Evolutionary conservation across 2,797 vertebrate genomes (phyloP), one percentile per base, ranked within the genome.

Genomic region (Sylvilagus floridanus): DNA sequence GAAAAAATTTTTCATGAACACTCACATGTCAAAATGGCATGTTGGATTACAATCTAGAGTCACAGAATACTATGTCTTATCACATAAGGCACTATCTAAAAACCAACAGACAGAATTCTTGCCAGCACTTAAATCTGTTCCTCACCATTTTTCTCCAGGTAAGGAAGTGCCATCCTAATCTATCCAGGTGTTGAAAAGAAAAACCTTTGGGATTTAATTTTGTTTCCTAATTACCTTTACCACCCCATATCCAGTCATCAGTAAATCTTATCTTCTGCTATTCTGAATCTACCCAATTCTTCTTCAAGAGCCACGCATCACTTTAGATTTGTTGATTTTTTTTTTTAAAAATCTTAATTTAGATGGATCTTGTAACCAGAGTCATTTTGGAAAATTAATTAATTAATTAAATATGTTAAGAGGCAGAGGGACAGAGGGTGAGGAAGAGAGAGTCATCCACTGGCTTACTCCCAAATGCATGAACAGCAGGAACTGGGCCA

Each of bases 201-300:
- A 84, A 93, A 47, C 42, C 66, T 16, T 2, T 35, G 12, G 68
- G 8, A 79, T 17, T 90, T 30, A 37, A 42, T 19, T n/a, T 84
- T 24, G 9, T 78, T 65, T 90, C 35, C 8, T 47, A 93, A 22
- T 35, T 52, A 68, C 8, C 10, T 92, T 79, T 32, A 65, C 30
- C 2, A 57, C 30, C 9, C 28, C 63, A 2, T 77, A 57, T 71
- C 4, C 3, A 65, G 65, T n/a, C n/a, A 81, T 60, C 19, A 54
- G 66, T 84, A 68, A 86, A 79, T 76, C 37, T 94, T 79, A 35
- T 35, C 24, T 90, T 78, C 75, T 93, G 50, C 12, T 73, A 7
- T 94, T 32, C 35, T 65, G 63, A 82, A 42, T 54, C 30, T 78
- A 66, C 63, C 32, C 7, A 72, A 4, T 88, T 94, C 16, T 83